These are phyloP conservation scores for Scatophagus argus DNA, from an alignment of 2,113 vertebrate species.

Conservation along the genomic window DNA sequence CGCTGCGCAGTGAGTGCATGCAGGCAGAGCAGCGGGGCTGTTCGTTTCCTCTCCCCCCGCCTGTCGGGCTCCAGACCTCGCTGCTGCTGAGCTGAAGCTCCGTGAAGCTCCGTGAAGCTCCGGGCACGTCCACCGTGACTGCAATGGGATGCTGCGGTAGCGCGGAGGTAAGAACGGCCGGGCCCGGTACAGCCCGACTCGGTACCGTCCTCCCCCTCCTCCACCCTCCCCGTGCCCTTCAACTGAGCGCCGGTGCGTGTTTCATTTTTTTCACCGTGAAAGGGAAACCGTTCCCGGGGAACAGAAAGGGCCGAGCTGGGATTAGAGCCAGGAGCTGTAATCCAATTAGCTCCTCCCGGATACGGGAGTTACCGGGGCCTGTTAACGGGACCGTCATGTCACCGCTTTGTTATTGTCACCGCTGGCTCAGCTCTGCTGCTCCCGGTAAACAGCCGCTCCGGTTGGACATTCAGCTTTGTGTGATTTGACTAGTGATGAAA, in stretches of 20 bases:
- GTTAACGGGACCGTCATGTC: background rate
- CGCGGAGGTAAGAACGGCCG: slow-evolving; percentile 81
- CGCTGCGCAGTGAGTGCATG: slow-evolving; percentile 47
- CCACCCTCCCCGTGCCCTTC: slow-evolving; percentile 34
- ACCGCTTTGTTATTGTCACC: no score
- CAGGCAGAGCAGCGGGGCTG: slow-evolving; percentile 50
- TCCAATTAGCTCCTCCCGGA: slow-evolving; percentile 67
- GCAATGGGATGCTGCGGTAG: slow-evolving; percentile 89
- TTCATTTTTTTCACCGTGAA: slow-evolving; percentile 28
- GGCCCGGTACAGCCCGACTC: background rate
- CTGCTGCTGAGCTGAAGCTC: slow-evolving; percentile 68
- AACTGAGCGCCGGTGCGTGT: slow-evolving; percentile 15
- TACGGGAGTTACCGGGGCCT: slow-evolving; percentile 34
- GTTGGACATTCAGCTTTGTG: background rate
- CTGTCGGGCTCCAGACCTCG: slow-evolving; percentile 74
- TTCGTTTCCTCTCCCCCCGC: slow-evolving; percentile 69
- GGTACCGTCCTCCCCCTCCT: background rate
- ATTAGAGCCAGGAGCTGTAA: slow-evolving; percentile 69
- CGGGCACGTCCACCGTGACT: slow-evolving; percentile 76
- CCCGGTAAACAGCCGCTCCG: no score
- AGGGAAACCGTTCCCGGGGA: slow-evolving; percentile 29
- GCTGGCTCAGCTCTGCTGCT: background rate
- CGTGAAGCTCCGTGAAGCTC: slow-evolving; percentile 67
- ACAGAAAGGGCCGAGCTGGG: slow-evolving; percentile 49
- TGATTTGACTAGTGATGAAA: background rate